Evolutionary conservation across 2,888 invertebrate genomes (phyloP), one percentile per base, ranked within the genome.

Genomic region (Diabrotica balteata): DNA sequence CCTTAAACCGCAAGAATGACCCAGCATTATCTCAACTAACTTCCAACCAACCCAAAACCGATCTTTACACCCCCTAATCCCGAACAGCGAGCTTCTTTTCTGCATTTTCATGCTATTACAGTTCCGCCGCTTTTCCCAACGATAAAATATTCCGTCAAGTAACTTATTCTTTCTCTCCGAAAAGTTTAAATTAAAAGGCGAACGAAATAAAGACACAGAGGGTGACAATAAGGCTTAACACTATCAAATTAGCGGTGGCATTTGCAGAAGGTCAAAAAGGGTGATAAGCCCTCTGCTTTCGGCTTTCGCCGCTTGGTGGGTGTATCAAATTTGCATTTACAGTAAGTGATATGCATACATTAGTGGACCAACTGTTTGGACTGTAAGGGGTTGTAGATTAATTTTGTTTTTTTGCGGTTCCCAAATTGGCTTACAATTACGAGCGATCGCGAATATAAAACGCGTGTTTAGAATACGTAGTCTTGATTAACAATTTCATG

Each of bases 171-270:
- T 66, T 55, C 59, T 50, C 50, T 22, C 10, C 62, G 69, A 63
- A 66, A 75, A 76, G 75, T 77, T 77, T 73, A 79, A 80, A 79
- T 78, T 77, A 78, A 77, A 78, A 75, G 74, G 75, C 73, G 63
- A 71, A 77, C 78, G 78, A 77, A 77, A 77, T 78, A 76, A 77
- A 78, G 77, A 78, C 75, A 63, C 60, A 68, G 69, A 73, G 76
- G 78, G 78, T 71, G 78, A 77, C 78, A 78, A 73, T 74, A 74
- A 71, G 69, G 72, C 70, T 72, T 73, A 76, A 77, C 78, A 74
- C 79, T 80, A 81, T 81, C 80, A 80, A 82, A 82, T 82, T 82
- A 82, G 80, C 78, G 77, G 77, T 79, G 82, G 80, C 82, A 82
- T 82, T 81, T 81, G 73, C 78, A 76, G 79, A 82, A 82, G 81